Percentiles rank a stretch among this genome's conserved stretches.
Evolutionary conservation across 2,113 vertebrate genomes (phyloP).

Genomic region (Pluvianellus socialis): DNA sequence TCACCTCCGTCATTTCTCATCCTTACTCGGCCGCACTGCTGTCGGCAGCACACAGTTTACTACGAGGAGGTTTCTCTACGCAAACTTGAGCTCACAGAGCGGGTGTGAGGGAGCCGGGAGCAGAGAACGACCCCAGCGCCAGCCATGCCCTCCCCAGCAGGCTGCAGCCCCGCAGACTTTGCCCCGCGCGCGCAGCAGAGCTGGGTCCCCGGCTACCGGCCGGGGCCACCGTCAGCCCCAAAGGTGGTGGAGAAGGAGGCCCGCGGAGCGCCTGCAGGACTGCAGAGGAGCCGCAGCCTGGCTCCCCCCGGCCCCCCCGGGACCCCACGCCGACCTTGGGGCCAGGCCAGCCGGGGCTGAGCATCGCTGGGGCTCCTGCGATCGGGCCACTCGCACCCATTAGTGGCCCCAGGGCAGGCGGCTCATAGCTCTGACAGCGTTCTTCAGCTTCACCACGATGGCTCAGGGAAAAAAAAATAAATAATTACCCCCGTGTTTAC

Average conservation of each 20-base stretch:
- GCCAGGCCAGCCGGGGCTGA: not conserved
- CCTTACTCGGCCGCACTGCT: not conserved
- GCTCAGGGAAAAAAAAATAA: not conserved
- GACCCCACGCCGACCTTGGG: rapidly evolving
- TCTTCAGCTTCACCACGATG: not conserved
- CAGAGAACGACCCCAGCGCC: not conserved
- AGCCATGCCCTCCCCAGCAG: too few species aligned
- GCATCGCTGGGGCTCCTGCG: too few species aligned
- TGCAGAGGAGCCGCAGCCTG: rapidly evolving
- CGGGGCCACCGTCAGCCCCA: not conserved
- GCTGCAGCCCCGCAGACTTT: not conserved
- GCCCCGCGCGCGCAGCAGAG: rapidly evolving
- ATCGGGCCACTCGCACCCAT: not conserved
- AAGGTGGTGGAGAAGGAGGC: rapidly evolving
- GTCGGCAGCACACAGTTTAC: not conserved
- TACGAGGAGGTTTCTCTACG: not conserved
- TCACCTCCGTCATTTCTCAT: rapidly evolving
- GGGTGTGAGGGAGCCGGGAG: not conserved
- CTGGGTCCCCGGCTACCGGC: too few species aligned
- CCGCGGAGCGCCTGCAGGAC: rapidly evolving
- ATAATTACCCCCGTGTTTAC: not conserved
- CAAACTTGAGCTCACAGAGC: not conserved
- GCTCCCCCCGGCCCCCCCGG: too few species aligned
- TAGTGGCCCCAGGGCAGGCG: not conserved
- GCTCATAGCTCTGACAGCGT: not conserved